phyloP scores from a whole-genome alignment of 2,797 vertebrate genomes.

The Pseudochirops corinnae region DNA sequence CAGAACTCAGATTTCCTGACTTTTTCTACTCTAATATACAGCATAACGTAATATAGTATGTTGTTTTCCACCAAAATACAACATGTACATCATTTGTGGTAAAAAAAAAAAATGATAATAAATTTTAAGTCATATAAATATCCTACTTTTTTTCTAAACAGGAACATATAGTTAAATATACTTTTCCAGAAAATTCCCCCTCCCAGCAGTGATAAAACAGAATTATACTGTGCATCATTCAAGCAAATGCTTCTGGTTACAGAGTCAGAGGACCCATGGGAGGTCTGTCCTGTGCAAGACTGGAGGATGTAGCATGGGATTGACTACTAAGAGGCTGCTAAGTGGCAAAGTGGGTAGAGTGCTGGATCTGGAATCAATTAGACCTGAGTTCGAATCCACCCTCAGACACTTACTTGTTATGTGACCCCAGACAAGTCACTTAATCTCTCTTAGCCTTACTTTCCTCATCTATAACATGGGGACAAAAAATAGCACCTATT shows the following conservation, averaged over 20 bases:
- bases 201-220: not conserved
- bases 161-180: not conserved
- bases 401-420: not conserved
- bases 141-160: not conserved
- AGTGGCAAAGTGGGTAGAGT: not conserved
- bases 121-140: conserved; percentile 1
- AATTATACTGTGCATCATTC: not conserved
- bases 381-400: not conserved
- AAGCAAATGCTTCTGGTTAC: not conserved
- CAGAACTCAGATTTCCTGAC: not conserved
- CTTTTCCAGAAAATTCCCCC: conserved; percentile 4
- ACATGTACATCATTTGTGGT: not conserved
- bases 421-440: not conserved
- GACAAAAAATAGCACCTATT: not conserved
- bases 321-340: not conserved
- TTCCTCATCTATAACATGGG: not conserved
- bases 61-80: conserved; percentile 26
- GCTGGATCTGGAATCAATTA: not conserved
- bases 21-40: conserved; percentile 2
- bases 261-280: not conserved
- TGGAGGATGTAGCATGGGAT: not conserved
- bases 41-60: not conserved
- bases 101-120: conserved; percentile 8
- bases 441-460: not conserved
- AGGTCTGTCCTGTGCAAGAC: not conserved